Base-by-base conservation (phyloP, 2,797 vertebrate genomes). In the Bradypus variegatus region DNA sequence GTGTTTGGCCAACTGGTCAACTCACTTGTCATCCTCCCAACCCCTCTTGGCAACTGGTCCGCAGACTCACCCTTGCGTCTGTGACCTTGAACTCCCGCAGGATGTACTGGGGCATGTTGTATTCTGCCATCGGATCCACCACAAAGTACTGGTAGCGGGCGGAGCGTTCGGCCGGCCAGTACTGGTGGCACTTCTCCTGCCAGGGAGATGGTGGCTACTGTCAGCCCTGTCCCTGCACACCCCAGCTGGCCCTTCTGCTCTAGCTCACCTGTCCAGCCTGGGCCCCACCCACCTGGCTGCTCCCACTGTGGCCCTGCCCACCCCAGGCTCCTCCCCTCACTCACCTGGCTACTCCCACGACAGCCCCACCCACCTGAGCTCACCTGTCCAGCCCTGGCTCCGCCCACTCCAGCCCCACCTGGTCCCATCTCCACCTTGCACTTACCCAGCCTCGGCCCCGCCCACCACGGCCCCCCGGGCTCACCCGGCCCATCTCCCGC, bases 21-120 rank as follows among this genome's bases (percentile, higher is more conserved):
- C 33, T 12, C 29, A 2, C 76, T 15, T 79, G 10, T 75, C 75
- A 6, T 21, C 58, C 45, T n/a, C 33, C 25, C 67, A 36, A 15
- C 0, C 7, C 50, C 76, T 27, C 21, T 45, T 2, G 1, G 69
- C 29, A 1, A 1, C 2, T 2, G 0, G 1, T 1, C 64, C 8
- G 25, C 2, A 1, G 80, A 88, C 98, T 98, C 96, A 99, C 99
- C 98, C 99, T 98, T 95, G 99, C 99, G 2, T 99, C 99, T 0
- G 99, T 99, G 97, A 99, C 99, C 96, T 99, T 99, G 98, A 99
- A 99, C 94, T 99, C 99, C 33, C 99, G 96, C 12, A 99, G 98
- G 97, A 99, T 99, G 97, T 99, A 99, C 97, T 99, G 99, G 15
- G 99, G 99, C 99, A 99, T 99, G 97, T 99, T 99, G 97, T 99